Evolutionary conservation across 2,888 invertebrate species (phyloP).

Genomic region (Brachyptera risi): DNA sequence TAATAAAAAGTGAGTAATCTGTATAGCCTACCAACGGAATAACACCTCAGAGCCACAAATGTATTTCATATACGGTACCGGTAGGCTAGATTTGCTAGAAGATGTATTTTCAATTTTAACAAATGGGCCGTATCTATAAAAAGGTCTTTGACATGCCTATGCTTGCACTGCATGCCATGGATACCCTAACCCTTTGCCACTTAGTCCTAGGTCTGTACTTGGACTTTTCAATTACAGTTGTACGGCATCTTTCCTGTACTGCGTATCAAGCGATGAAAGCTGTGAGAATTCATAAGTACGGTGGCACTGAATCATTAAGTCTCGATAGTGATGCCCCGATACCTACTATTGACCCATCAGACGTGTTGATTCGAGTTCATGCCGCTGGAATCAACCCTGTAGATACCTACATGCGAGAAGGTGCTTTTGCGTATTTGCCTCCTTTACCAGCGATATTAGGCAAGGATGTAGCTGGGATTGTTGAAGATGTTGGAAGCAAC

Average conservation of each 20-base stretch:
- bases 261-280: constrained; percentile 39
- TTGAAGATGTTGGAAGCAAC: constrained; percentile 45
- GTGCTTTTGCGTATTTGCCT: constrained; percentile 45
- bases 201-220: too few species aligned
- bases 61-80: too few species aligned
- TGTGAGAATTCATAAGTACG: constrained; percentile 45
- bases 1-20: too few species aligned
- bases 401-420: constrained; percentile 53
- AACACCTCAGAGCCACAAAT: too few species aligned
- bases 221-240: too few species aligned
- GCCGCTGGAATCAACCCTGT: constrained; percentile 55
- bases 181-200: too few species aligned
- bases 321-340: constrained; percentile 36
- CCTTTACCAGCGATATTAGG: constrained; percentile 51
- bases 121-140: too few species aligned
- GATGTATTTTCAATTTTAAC: too few species aligned
- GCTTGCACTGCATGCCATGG: too few species aligned
- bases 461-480: constrained; percentile 50
- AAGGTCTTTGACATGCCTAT: too few species aligned
- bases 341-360: constrained; percentile 23
- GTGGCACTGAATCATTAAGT: constrained; percentile 45
- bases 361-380: constrained; percentile 50
- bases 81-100: too few species aligned
- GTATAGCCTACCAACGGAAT: too few species aligned
- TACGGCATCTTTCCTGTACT: constrained; percentile 2